Percentiles rank a stretch among this genome's conserved stretches.
phyloP scores from a whole-genome alignment of 2,113 vertebrate genomes.

The Chaenogobius annularis region DNA sequence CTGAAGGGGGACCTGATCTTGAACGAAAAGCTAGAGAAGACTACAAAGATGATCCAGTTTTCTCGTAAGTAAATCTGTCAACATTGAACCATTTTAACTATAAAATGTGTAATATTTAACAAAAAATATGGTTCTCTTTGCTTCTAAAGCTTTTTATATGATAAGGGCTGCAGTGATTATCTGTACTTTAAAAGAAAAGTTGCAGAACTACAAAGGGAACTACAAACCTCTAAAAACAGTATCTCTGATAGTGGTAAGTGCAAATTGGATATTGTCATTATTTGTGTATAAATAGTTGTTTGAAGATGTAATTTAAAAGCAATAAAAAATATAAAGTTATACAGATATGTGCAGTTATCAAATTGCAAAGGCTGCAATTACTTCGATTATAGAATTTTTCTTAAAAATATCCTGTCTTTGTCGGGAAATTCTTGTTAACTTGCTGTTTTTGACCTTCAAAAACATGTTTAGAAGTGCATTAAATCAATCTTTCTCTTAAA shows the following conservation, averaged over 20 bases:
- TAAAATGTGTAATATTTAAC: background rate
- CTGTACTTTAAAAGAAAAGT: conserved; percentile 96
- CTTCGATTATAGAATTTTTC: too few relatives aligned
- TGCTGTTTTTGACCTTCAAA: too few relatives aligned
- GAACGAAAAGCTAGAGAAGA: conserved; percentile 92
- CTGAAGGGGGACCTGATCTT: conserved; percentile 89
- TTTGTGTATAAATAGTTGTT: background rate
- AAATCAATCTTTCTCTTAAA: too few relatives aligned
- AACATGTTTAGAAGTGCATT: too few relatives aligned
- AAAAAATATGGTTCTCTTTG: background rate
- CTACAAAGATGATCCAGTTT: conserved; percentile 91
- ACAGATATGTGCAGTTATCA: too few relatives aligned
- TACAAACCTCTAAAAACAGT: conserved; percentile 65
- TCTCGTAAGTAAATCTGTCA: conserved; percentile 81
- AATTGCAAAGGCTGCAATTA: too few relatives aligned
- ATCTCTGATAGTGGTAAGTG: conserved; percentile 81
- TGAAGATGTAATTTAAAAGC: too few relatives aligned
- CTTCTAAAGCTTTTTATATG: conserved; percentile 87
- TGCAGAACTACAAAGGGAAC: conserved; percentile 83
- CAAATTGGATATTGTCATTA: background rate
- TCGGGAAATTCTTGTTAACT: too few relatives aligned
- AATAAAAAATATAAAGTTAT: too few relatives aligned
- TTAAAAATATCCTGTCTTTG: too few relatives aligned
- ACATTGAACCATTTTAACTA: background rate
- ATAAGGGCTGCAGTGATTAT: conserved; percentile 90